phyloP scores from a whole-genome alignment of 2,797 vertebrate species.

The Pteropus rufus region DNA sequence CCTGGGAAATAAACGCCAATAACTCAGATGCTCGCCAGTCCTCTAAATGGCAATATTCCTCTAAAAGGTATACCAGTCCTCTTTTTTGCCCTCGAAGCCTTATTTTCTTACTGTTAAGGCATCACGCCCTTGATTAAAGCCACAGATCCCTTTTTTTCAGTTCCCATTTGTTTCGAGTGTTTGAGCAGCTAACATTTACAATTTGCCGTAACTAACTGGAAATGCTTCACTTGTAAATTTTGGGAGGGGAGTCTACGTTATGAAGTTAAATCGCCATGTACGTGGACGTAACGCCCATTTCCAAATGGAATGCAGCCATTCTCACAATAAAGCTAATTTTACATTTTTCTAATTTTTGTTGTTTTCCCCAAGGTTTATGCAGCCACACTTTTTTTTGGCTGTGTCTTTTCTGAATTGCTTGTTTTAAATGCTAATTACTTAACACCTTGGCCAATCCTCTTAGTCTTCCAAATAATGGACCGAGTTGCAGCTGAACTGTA shows the following conservation, averaged over 20 bases:
- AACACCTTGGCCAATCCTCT: not conserved
- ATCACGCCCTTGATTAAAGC: not conserved
- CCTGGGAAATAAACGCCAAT: not conserved
- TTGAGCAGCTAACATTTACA: not conserved
- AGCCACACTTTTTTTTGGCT: not conserved
- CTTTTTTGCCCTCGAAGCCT: not conserved
- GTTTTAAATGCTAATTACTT: conserved; percentile 24
- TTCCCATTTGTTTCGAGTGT: not conserved
- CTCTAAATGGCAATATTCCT: not conserved
- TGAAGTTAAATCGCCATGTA: not conserved
- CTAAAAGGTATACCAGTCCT: not conserved
- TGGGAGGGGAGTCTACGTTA: not conserved
- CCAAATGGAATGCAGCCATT: not conserved
- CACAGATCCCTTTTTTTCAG: not conserved
- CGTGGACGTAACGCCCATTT: not conserved
- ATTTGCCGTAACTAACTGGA: not conserved
- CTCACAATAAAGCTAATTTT: not conserved
- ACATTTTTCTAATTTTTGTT: not conserved
- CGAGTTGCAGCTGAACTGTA: not conserved
- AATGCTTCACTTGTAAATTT: not conserved
- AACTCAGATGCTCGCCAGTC: not conserved
- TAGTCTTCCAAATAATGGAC: not conserved
- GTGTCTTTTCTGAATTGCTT: not conserved
- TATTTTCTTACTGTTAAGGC: not conserved
- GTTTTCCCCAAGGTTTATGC: not conserved